phyloP scores from a whole-genome alignment of 1,140 invertebrate genomes.

The Limonius californicus region DNA sequence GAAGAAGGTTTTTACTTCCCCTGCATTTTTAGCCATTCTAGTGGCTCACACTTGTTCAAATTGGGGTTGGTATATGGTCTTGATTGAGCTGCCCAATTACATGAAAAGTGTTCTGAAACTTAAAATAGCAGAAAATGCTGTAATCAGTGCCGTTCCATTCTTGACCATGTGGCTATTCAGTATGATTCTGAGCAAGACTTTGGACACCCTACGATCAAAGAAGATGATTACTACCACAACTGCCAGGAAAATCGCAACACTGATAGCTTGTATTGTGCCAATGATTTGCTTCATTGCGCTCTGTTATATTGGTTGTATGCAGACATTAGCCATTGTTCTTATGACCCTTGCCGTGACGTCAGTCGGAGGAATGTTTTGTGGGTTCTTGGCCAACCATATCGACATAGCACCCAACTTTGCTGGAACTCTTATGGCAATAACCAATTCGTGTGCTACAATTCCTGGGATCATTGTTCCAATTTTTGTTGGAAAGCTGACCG shows the following conservation, averaged over 20 bases:
- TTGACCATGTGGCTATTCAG: constrained; percentile 74
- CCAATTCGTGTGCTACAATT: constrained; percentile 80
- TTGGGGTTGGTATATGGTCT: constrained; percentile 92
- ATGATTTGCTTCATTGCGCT: constrained; percentile 65
- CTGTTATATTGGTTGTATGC: constrained; percentile 65
- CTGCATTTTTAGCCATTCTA: constrained; percentile 69
- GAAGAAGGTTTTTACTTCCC: constrained; percentile 65
- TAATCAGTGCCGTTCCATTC: constrained; percentile 69
- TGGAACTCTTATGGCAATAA: constrained; percentile 79
- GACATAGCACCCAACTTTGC: constrained; percentile 87
- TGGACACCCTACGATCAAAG: constrained; percentile 60
- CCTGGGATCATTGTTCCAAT: constrained; percentile 84
- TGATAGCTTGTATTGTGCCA: constrained; percentile 60
- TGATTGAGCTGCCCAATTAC: constrained; percentile 89
- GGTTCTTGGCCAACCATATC: constrained; percentile 85
- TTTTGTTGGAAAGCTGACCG: constrained; percentile 73
- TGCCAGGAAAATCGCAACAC: constrained; percentile 57
- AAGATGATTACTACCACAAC: constrained; percentile 60
- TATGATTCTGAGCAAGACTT: constrained; percentile 60
- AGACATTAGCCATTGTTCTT: constrained; percentile 63
- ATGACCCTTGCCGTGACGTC: constrained; percentile 70
- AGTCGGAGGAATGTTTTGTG: constrained; percentile 83
- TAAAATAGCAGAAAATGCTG: constrained; percentile 75
- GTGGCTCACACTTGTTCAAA: constrained; percentile 77
- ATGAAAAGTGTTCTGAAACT: constrained; percentile 89